Conservation (phyloP, 2,797 vertebrate genomes). For the Novumbra hubbsi region DNA sequence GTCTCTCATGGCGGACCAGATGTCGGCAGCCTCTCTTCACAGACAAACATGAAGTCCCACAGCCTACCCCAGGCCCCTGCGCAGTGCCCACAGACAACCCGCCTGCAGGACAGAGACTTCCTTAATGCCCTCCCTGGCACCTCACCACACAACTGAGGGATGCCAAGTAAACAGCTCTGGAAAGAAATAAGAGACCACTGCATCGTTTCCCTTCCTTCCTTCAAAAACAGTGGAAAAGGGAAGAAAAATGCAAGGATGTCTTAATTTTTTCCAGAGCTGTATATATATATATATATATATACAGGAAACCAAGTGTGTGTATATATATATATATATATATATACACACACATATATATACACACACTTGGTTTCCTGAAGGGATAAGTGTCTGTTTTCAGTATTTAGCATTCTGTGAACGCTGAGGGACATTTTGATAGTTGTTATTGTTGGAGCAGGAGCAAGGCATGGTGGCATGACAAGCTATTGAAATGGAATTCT, state of each 20-base stretch:
- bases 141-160: constrained; percentile 29
- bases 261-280: too few species aligned
- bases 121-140: constrained; percentile 52
- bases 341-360: too few species aligned
- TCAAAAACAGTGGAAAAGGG: too few species aligned
- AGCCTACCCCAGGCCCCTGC: constrained; percentile 19
- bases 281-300: too few species aligned
- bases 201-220: too few species aligned
- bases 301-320: too few species aligned
- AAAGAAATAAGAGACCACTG: too few species aligned
- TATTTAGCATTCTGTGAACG: constrained; percentile 42
- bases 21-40: constrained; percentile 35
- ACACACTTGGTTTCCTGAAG: constrained; percentile 48
- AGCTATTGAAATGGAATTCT: constrained; percentile 27
- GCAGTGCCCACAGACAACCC: constrained; percentile 41
- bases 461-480: constrained; percentile 11
- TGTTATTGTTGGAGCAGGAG: constrained; percentile 23
- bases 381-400: constrained; percentile 56
- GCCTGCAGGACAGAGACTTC: constrained; percentile 25
- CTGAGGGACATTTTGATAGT: constrained; percentile 37
- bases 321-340: too few species aligned
- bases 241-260: too few species aligned
- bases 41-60: constrained; percentile 49
- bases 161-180: constrained; percentile 47
- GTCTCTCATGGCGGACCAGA: constrained; percentile 17